Evolutionary conservation across 1,140 invertebrate genomes (phyloP).

Genomic region (Pachyrhynchus sulphureomaculatus): DNA sequence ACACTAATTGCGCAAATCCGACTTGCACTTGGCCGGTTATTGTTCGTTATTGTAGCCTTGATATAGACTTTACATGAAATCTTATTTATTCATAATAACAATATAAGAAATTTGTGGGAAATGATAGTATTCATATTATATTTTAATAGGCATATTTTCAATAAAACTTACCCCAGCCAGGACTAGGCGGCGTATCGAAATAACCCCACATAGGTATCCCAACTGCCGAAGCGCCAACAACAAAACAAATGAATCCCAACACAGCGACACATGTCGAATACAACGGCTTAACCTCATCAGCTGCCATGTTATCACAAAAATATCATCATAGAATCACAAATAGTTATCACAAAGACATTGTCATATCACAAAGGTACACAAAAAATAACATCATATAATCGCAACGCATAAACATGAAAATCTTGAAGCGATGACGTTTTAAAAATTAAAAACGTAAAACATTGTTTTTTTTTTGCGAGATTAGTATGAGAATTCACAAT

Average conservation of each 20-base stretch:
- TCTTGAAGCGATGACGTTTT: too few species aligned
- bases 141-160: too few species aligned
- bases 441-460: too few species aligned
- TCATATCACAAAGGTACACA: not conserved
- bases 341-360: not conserved
- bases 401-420: not conserved
- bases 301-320: constrained; percentile 44
- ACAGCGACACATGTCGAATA: constrained; percentile 72
- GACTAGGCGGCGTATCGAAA: constrained; percentile 57
- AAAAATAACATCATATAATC: not conserved
- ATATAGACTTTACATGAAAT: too few species aligned
- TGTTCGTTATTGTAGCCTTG: too few species aligned
- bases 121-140: too few species aligned
- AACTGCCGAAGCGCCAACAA: constrained; percentile 71
- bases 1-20: too few species aligned
- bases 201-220: constrained; percentile 77
- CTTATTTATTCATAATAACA: too few species aligned
- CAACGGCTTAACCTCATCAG: constrained; percentile 53
- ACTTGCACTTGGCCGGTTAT: too few species aligned
- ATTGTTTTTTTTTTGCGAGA: too few species aligned
- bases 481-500: too few species aligned
- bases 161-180: constrained; percentile 54
- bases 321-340: constrained; percentile 10
- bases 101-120: too few species aligned
- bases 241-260: constrained; percentile 73